A percentile compares a stretch with the other conserved stretches of the same genome.
Evolutionary conservation across 2,888 invertebrate genomes (phyloP).

Genomic region (Drosophila fulvimacula): DNA sequence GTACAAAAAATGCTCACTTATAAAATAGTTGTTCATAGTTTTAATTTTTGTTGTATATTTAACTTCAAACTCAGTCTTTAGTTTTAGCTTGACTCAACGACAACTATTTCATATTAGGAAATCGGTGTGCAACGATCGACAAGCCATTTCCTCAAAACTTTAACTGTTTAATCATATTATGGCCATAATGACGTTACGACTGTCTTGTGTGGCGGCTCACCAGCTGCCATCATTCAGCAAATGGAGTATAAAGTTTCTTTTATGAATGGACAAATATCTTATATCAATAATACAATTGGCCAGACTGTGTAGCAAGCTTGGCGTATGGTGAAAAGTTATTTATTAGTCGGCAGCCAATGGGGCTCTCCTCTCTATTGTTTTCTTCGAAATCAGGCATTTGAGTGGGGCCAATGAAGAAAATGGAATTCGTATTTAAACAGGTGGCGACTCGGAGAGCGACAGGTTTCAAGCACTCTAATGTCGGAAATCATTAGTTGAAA

Average conservation of each 20-base stretch:
- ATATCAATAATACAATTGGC: not conserved
- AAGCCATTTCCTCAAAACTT: slow-evolving; percentile 1
- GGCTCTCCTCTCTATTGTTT: slow-evolving; percentile 9
- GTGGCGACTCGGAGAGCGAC: slow-evolving; percentile 25
- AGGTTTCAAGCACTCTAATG: slow-evolving; percentile 41
- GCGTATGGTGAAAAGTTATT: slow-evolving; percentile 1
- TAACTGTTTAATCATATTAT: slow-evolving; percentile 24
- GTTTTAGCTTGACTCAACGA: not conserved
- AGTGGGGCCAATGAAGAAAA: slow-evolving; percentile 27
- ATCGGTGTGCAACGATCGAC: not conserved
- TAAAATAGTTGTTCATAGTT: not conserved
- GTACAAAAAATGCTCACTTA: not conserved
- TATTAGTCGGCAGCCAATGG: not conserved
- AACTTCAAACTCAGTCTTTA: not conserved
- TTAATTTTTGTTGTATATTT: not conserved
- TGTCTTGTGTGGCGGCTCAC: not conserved
- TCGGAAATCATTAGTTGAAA: slow-evolving; percentile 61
- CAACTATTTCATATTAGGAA: not conserved
- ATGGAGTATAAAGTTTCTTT: not conserved
- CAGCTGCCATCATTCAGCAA: not conserved
- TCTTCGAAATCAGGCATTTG: slow-evolving; percentile 35
- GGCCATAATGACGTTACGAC: not conserved
- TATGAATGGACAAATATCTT: not conserved
- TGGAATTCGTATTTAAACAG: slow-evolving; percentile 33
- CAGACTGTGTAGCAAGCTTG: not conserved